Percentiles rank a stretch among this genome's conserved stretches.
phyloP scores from a whole-genome alignment of 2,797 vertebrate species.

The Pelodytes ibericus region DNA sequence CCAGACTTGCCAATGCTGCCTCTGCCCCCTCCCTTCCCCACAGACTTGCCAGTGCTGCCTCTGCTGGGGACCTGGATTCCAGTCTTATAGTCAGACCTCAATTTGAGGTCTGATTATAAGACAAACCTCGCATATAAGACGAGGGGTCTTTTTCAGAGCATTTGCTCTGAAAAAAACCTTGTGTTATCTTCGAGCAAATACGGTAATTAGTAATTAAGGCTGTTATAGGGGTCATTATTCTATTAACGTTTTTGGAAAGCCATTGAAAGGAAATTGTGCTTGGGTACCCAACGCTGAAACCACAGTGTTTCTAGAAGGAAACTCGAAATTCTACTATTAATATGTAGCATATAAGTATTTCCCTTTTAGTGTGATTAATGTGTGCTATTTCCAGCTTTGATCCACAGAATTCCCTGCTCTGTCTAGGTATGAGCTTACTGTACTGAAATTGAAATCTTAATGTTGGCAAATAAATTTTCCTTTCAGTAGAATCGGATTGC shows the following conservation, averaged over 20 bases:
- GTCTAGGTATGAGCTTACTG: slow-evolving; percentile 54
- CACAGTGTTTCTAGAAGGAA: slow-evolving; percentile 51
- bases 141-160: no score
- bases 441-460: slow-evolving; percentile 57
- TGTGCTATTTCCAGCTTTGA: slow-evolving; percentile 53
- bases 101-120: no score
- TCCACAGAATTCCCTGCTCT: slow-evolving; percentile 54
- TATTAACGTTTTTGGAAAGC: slow-evolving; percentile 38
- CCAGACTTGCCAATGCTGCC: no score
- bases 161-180: no score
- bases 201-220: no score
- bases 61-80: no score
- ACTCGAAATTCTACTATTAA: slow-evolving; percentile 25
- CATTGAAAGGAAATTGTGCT: slow-evolving; percentile 47
- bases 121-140: no score
- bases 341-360: slow-evolving; percentile 50
- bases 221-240: slow-evolving; percentile 43
- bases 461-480: slow-evolving; percentile 61
- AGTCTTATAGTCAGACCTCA: no score
- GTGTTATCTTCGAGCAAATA: no score
- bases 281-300: slow-evolving; percentile 31
- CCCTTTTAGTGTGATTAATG: slow-evolving; percentile 56
- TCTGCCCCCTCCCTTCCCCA: no score
- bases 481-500: slow-evolving; percentile 51
- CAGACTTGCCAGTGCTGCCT: no score